These are phyloP conservation scores for Bhutanitis thaidina DNA, from an alignment of 2,888 invertebrate species.

Conservation along the genomic window DNA sequence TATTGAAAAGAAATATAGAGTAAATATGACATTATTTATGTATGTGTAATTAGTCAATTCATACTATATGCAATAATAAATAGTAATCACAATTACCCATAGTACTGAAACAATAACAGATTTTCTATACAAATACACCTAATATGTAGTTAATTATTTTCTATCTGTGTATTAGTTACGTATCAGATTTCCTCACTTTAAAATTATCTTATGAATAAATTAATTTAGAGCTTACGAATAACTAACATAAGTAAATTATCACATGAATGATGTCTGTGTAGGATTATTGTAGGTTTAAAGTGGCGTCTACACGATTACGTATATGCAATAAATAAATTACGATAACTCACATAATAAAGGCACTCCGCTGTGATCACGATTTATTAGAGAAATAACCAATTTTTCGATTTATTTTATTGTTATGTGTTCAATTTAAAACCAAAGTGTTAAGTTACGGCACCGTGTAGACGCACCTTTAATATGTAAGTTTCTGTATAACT, in stretches of 20 bases:
- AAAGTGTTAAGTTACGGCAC: too few relatives aligned
- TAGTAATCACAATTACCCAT: neutral
- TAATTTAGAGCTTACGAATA: neutral
- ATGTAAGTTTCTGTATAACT: neutral
- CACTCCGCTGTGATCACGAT: too few relatives aligned
- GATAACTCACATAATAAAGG: too few relatives aligned
- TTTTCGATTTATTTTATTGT: too few relatives aligned
- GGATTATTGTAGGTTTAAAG: neutral
- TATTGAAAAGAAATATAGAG: neutral
- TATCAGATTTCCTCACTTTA: neutral
- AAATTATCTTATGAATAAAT: neutral
- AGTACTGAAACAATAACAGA: neutral
- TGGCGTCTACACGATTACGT: neutral
- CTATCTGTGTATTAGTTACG: neutral
- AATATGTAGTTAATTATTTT: slow-evolving; percentile 12
- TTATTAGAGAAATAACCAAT: too few relatives aligned
- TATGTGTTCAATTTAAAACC: too few relatives aligned
- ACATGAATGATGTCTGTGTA: neutral
- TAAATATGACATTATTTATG: neutral
- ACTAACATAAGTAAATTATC: neutral
- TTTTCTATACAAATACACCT: neutral
- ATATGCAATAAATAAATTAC: neutral
- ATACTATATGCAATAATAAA: slow-evolving; percentile 2
- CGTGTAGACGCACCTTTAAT: slow-evolving; percentile 1
- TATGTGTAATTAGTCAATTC: slow-evolving; percentile 16